A percentile compares a stretch with the other conserved stretches of the same genome.
Evolutionary conservation across 1,140 invertebrate species (phyloP).

Genomic region (Saccostrea cuccullata): DNA sequence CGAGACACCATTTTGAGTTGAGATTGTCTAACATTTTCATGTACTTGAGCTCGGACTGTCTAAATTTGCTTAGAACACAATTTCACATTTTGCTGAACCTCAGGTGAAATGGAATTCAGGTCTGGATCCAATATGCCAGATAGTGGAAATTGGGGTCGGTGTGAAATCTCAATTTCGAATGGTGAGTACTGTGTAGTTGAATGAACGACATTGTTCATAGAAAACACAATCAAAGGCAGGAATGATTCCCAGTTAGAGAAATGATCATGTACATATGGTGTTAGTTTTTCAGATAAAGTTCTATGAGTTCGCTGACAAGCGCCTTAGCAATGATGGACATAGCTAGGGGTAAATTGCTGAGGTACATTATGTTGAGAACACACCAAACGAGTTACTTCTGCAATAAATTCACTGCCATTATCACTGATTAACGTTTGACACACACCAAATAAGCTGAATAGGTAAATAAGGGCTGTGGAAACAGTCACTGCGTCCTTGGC

Average conservation of each 20-base stretch:
- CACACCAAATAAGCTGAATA: slow-evolving; percentile 48
- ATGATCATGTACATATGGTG: slow-evolving; percentile 32
- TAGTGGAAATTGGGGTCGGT: slow-evolving; percentile 46
- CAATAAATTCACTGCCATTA: slow-evolving; percentile 52
- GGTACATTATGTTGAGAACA: slow-evolving; percentile 33
- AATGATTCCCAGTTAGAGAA: slow-evolving; percentile 33
- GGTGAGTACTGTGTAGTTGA: slow-evolving; percentile 33
- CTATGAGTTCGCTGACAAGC: slow-evolving; percentile 50
- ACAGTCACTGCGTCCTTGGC: slow-evolving; percentile 46
- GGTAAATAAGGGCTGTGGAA: slow-evolving; percentile 28
- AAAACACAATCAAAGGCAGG: slow-evolving; percentile 44
- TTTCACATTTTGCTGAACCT: slow-evolving; percentile 9
- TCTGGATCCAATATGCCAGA: not conserved
- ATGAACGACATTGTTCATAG: slow-evolving; percentile 48
- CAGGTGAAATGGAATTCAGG: not conserved
- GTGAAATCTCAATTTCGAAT: slow-evolving; percentile 42
- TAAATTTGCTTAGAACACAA: not conserved
- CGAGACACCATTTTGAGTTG: not conserved
- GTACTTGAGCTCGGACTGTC: slow-evolving; percentile 12
- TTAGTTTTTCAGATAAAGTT: slow-evolving; percentile 43
- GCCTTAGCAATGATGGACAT: slow-evolving; percentile 51
- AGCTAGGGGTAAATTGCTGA: slow-evolving; percentile 48
- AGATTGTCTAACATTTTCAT: not conserved
- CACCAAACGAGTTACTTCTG: slow-evolving; percentile 35
- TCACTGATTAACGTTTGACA: slow-evolving; percentile 51